Evolutionary conservation across 1,140 invertebrate genomes (phyloP).

Genomic region (Acarapis woodi): DNA sequence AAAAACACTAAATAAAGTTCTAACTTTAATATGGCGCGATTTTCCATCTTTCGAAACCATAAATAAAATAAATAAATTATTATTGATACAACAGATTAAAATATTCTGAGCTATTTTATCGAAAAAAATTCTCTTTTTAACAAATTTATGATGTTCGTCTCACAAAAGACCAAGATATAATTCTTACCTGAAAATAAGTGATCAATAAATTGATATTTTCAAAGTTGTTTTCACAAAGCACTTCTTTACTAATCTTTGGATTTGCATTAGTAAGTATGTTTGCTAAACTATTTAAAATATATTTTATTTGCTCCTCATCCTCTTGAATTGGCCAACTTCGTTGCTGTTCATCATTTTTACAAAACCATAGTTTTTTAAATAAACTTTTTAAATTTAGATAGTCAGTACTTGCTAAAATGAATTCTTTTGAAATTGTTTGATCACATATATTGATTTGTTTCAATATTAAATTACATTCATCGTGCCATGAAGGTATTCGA

Average conservation of each 20-base stretch:
- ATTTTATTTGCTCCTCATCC: slow-evolving; percentile 53
- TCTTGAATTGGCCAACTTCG: slow-evolving; percentile 73
- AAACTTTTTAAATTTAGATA: slow-evolving; percentile 42
- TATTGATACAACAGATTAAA: no score
- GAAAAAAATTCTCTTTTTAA: no score
- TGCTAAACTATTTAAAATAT: slow-evolving; percentile 47
- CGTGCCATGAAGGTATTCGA: slow-evolving; percentile 13
- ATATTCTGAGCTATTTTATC: no score
- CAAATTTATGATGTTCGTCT: no score
- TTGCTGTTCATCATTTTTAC: slow-evolving; percentile 73
- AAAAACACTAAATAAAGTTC: slow-evolving; percentile 6
- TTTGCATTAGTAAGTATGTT: slow-evolving; percentile 44
- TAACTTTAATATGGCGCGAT: slow-evolving; percentile 8
- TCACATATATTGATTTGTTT: not conserved
- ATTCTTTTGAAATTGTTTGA: slow-evolving; percentile 3
- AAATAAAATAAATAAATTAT: no score
- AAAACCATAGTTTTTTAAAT: slow-evolving; percentile 44
- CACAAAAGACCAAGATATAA: no score
- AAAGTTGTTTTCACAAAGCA: slow-evolving; percentile 16
- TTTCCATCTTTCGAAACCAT: no score
- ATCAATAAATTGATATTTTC: slow-evolving; percentile 16
- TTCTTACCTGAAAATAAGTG: slow-evolving; percentile 15
- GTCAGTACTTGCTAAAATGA: slow-evolving; percentile 28
- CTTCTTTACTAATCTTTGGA: slow-evolving; percentile 15
- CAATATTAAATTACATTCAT: slow-evolving; percentile 11